Base-by-base conservation (phyloP, 2,888 invertebrate genomes). In the Tubulanus polymorphus region DNA sequence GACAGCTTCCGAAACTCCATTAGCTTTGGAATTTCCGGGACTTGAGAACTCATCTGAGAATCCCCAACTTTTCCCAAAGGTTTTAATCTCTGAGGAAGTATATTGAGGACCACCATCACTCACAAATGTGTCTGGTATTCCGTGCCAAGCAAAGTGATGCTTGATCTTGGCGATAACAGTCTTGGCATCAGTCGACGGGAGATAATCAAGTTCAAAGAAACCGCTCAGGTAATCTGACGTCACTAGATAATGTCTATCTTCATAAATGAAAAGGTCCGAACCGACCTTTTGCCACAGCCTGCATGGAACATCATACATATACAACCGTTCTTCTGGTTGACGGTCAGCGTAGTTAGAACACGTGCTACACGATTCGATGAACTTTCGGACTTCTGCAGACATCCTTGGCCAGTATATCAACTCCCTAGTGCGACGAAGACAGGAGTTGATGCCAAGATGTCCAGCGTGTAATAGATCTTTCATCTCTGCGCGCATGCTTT, bases 211-310 rank as follows among this genome's bases (percentile, higher is more conserved):
- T 50, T 63, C 62, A n/a, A 55, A 58, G 53, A 61, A 67, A 23
- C 52, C 51, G 26, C 56, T 59, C 48, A 53, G 57, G 30, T 57
- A 64, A 53, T 65, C 65, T 5, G 63, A 59, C 23, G 56, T 59
- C n/a, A 65, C 30, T 2, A 65, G 52, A 54, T 63, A 66, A 23
- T 64, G 50, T 28, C 53, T 41, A 3, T 46, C 54, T 18, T 60
- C 32, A 2, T 55, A 35, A 3, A 26, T 50, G 53, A 67, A 67
- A 3, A 68, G 30, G 45, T 68, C 65, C 23, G 57, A 55, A 2
- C 57, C 62, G n/a, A 66, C 55, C 30, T 58, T 64, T 18, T 55
- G 49, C 54, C 54, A 67, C 26, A 65, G 65, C 26, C 57, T 52
- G 12, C 59, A 37, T 20, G 62, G 60, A 3, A 60, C 41, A 2